These are phyloP conservation scores for Corythornis cristatus DNA, from an alignment of 2,113 vertebrate species.

Conservation along the genomic window DNA sequence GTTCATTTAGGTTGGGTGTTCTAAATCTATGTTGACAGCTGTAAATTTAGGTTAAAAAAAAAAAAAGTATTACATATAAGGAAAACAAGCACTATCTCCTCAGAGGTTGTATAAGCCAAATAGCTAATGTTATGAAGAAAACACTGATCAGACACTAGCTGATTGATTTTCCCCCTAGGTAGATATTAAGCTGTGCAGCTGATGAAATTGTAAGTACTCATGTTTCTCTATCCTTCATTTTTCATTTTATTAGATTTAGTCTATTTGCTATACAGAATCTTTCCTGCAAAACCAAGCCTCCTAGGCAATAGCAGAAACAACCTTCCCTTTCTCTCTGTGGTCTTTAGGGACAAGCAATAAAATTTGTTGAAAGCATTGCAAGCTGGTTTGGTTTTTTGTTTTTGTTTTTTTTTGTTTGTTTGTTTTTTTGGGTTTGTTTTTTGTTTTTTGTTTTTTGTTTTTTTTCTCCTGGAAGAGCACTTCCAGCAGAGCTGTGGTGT, in stretches of 20 bases:
- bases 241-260: slow-evolving; percentile 44
- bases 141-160: slow-evolving; percentile 31
- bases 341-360: neutral
- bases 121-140: slow-evolving; percentile 53
- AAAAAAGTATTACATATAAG: slow-evolving; percentile 67
- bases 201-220: slow-evolving; percentile 47
- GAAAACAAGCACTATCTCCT: slow-evolving; percentile 49
- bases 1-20: neutral
- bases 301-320: neutral
- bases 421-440: too few species aligned
- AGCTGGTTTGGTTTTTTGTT: neutral
- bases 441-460: neutral
- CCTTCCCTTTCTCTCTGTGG: neutral
- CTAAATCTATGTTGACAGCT: slow-evolving; percentile 69
- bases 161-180: slow-evolving; percentile 54
- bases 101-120: slow-evolving; percentile 16
- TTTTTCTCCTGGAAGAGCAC: neutral
- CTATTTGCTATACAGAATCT: neutral
- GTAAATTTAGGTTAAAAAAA: slow-evolving; percentile 74
- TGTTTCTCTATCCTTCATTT: slow-evolving; percentile 34
- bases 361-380: neutral
- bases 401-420: neutral
- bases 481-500: neutral
- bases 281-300: neutral
- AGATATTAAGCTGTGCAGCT: neutral